These are phyloP conservation scores for Hemicordylus capensis DNA, from an alignment of 2,113 vertebrate species.

Conservation along the genomic window DNA sequence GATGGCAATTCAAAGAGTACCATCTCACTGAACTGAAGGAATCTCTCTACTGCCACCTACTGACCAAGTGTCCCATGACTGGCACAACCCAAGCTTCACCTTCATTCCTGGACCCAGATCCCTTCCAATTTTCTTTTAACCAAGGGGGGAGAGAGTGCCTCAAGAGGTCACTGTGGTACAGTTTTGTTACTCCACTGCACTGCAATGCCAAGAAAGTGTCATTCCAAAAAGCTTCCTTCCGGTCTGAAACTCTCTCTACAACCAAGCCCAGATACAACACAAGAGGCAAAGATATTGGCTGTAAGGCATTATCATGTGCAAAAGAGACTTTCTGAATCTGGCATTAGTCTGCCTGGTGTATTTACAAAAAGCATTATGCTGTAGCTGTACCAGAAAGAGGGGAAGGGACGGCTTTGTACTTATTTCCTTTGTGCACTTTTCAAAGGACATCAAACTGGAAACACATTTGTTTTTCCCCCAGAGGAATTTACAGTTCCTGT, in stretches of 20 bases:
- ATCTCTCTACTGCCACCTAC: neutral
- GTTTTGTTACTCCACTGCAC: neutral
- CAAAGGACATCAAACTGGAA: constrained; percentile 35
- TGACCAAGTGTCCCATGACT: neutral
- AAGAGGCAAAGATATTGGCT: neutral
- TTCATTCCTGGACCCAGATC: too few relatives aligned
- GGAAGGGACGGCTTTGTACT: constrained; percentile 7
- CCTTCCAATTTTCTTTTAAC: neutral
- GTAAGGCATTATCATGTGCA: neutral
- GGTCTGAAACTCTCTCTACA: neutral
- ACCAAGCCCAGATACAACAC: neutral
- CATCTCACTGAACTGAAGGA: neutral
- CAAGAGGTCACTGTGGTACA: neutral
- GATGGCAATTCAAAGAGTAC: neutral
- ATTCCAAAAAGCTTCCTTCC: neutral
- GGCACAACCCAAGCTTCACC: neutral
- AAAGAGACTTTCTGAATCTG: neutral
- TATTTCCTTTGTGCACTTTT: constrained; percentile 24
- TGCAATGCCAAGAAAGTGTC: neutral
- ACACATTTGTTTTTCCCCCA: constrained; percentile 32
- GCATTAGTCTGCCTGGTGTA: neutral
- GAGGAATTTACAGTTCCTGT: constrained; percentile 33
- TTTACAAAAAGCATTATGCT: neutral
- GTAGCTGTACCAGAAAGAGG: neutral
- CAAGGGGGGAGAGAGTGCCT: neutral